Percentiles rank a stretch among this genome's conserved stretches.
Conservation (phyloP, 1,140 invertebrate genomes). For the Bathynomus jamesi region DNA sequence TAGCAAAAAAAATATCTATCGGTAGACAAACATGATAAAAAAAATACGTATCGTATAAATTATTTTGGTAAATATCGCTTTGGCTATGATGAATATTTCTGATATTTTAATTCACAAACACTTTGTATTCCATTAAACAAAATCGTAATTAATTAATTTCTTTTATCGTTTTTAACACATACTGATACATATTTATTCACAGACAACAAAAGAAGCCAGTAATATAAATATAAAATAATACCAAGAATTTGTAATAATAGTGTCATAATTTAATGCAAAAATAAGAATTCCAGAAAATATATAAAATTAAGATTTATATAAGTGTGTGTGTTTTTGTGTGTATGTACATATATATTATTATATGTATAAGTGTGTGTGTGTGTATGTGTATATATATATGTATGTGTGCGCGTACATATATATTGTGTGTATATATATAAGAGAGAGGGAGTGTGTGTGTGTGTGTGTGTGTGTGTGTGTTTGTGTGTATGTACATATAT, state of each 20-base stretch:
- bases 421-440: background rate
- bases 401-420: background rate
- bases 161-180: too few relatives aligned
- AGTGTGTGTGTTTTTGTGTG: background rate
- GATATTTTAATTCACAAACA: too few relatives aligned
- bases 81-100: too few relatives aligned
- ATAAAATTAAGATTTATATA: background rate
- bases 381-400: constrained; percentile 7
- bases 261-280: background rate
- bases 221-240: background rate
- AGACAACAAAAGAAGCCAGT: background rate
- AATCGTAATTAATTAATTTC: too few relatives aligned
- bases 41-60: too few relatives aligned
- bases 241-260: background rate
- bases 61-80: too few relatives aligned
- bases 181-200: too few relatives aligned
- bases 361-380: constrained; percentile 1
- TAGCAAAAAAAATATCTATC: too few relatives aligned
- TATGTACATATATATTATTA: constrained; percentile 3
- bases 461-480: background rate
- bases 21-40: too few relatives aligned
- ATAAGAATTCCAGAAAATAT: too few relatives aligned
- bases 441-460: background rate
- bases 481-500: background rate
- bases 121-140: too few relatives aligned